Base-by-base conservation (phyloP, 2,797 vertebrate genomes). In the Moxostoma hubbsi region DNA sequence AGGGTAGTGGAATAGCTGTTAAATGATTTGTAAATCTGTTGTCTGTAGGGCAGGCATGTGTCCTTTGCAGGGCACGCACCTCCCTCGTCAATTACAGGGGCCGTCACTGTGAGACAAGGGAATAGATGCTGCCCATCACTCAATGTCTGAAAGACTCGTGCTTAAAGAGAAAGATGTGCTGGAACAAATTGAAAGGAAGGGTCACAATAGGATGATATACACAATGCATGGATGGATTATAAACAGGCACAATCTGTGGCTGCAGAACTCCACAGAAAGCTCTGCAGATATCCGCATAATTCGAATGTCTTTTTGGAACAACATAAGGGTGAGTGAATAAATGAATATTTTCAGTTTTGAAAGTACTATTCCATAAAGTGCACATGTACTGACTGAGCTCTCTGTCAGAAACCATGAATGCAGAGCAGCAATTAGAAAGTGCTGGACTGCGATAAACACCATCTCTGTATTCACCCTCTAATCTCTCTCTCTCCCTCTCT, bases 391-490 rank as follows among this genome's bases (percentile, higher is more conserved):
- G 49, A 67, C 18, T 7, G 15, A 68, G 18, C 66, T 73, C 12
- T 78, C 57, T 73, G 67, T 66, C 58, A 75, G 50, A 73, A 57
- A 69, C 12, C 15, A 9, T 61, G 62, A 69, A 75, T 46, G 70
- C 59, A n/a, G 53, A 66, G 68, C 65, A 73, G 79, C 82, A 85
- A 85, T 85, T 82, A 85, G 81, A 79, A 81, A 67, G 53, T 59
- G 69, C 73, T 72, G 71, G 62, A 82, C 73, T 62, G 75, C 74
- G 74, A 79, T 78, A 81, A 83, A 83, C 79, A 75, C 54, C 85
- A 87, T 89, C 88, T 83, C 85, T 86, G 85, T 69, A 85, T 89
- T 84, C 73, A 83, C 82, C 77, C 86, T 85, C 75, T 84, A 80
- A 79, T 67, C 62, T 66, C 59, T 73, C 67, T 79, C 54, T 24